Evolutionary conservation across 2,797 vertebrate genomes (phyloP), one percentile per base, ranked within the genome.

Genomic region (Acipenser transmontanus): DNA sequence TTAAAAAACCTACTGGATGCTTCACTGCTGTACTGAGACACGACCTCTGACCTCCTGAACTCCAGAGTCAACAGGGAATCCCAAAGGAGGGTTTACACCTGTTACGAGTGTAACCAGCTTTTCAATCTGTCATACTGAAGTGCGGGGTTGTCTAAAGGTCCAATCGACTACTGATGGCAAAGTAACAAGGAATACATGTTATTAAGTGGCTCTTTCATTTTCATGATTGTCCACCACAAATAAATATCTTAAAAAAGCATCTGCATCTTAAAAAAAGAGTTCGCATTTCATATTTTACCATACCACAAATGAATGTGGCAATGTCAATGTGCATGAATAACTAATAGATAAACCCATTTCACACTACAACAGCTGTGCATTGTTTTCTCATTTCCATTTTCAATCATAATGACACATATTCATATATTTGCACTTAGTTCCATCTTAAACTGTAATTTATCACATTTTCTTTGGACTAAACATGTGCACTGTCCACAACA

Each of bases 381-480:
- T 85, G 80, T 88, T 91, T 85, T 84, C 72, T 87, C 87, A 92
- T 90, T 90, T 84, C 80, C 69, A 62, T 76, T 91, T 91, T 84
- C 86, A 89, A 92, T 89, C 82, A 88, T 86, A 84, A 84, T 69
- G 79, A 79, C 80, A 85, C 77, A 76, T 83, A 80, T 69, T 71
- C 78, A 78, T 78, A 80, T 78, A 82, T 81, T 80, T 81, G 77
- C 73, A 74, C 76, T 73, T 64, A 80, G 75, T 82, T 69, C 69
- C 66, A 78, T 86, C 82, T 81, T 70, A 76, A 82, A 77, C 72
- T 75, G 74, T 73, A 74, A 83, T 84, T 88, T 84, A 88, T 86
- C 80, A 87, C 87, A 80, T 81, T 82, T 80, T 71, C 78, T 79
- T 74, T 76, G 76, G 50, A 78, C 76, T 71, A 76, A 77, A 74